phyloP scores from a whole-genome alignment of 2,797 vertebrate species.

The Molossus alvarezi region DNA sequence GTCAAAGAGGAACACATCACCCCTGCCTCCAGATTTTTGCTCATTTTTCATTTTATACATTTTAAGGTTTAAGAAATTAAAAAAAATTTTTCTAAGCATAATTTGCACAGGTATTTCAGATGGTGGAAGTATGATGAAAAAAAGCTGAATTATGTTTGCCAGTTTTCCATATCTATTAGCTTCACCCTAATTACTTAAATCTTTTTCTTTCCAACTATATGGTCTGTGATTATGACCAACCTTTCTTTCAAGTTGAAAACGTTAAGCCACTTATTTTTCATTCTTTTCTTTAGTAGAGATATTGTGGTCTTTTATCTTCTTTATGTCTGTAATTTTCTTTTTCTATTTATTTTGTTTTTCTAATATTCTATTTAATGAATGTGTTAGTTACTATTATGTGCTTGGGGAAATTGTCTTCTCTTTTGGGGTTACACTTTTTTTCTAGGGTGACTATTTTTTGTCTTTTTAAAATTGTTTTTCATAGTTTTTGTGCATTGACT shows the following conservation, averaged over 20 bases:
- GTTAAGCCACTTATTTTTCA: not conserved
- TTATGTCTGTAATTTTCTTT: not conserved
- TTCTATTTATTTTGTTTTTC: not conserved
- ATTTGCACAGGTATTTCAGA: slow-evolving; percentile 1
- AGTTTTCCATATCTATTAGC: not conserved
- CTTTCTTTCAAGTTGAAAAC: slow-evolving; percentile 31
- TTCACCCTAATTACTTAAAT: slow-evolving; percentile 44
- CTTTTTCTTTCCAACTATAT: not conserved
- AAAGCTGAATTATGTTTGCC: not conserved
- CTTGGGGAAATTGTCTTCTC: not conserved
- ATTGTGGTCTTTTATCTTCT: not conserved
- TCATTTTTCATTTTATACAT: not conserved
- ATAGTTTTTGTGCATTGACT: not conserved
- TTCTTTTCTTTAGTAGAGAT: not conserved
- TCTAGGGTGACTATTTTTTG: not conserved
- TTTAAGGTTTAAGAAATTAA: slow-evolving; percentile 51
- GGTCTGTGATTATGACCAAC: not conserved
- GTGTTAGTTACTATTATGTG: not conserved
- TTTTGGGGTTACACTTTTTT: not conserved
- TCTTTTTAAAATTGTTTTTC: not conserved
- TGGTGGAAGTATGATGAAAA: not conserved
- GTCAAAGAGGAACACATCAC: not conserved
- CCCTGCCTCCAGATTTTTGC: not conserved
- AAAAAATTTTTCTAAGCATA: not conserved
- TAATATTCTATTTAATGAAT: not conserved